These are phyloP conservation scores for Leptocoma aspasia DNA, from an alignment of 2,113 vertebrate genomes.

Conservation along the genomic window DNA sequence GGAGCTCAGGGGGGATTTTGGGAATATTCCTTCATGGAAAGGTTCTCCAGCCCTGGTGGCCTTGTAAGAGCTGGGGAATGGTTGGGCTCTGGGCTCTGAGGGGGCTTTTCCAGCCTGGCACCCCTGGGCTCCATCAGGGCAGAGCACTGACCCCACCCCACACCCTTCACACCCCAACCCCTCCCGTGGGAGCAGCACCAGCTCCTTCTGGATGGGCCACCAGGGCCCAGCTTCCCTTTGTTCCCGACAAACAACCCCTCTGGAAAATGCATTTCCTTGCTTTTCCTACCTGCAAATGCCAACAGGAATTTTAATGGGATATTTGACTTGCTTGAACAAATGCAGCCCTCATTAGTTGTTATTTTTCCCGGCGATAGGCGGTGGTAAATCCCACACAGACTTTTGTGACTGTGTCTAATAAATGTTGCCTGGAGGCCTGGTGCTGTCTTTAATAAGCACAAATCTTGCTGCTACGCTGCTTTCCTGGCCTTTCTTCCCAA, in stretches of 20 bases:
- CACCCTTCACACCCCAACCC: no score
- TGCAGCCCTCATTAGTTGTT: neutral
- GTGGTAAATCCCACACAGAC: neutral
- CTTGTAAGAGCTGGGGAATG: neutral
- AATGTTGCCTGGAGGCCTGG: neutral
- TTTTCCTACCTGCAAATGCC: neutral
- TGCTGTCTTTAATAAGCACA: conserved; percentile 28
- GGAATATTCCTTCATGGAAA: neutral
- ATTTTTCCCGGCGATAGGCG: neutral
- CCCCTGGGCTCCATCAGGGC: neutral
- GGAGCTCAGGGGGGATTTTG: neutral
- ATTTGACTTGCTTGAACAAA: conserved; percentile 17
- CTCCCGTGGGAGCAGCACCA: no score
- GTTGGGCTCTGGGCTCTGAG: neutral
- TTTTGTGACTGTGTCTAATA: neutral
- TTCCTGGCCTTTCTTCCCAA: neutral
- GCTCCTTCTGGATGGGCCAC: neutral
- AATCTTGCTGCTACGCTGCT: neutral
- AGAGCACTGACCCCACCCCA: neutral
- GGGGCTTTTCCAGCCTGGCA: neutral
- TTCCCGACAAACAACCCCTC: neutral
- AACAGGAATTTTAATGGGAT: neutral
- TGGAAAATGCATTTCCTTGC: neutral
- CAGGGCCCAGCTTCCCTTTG: fast-evolving
- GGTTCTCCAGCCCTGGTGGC: neutral